Base-by-base conservation (phyloP, 2,113 vertebrate genomes). In the Cryptomyrus ogoouensis region DNA sequence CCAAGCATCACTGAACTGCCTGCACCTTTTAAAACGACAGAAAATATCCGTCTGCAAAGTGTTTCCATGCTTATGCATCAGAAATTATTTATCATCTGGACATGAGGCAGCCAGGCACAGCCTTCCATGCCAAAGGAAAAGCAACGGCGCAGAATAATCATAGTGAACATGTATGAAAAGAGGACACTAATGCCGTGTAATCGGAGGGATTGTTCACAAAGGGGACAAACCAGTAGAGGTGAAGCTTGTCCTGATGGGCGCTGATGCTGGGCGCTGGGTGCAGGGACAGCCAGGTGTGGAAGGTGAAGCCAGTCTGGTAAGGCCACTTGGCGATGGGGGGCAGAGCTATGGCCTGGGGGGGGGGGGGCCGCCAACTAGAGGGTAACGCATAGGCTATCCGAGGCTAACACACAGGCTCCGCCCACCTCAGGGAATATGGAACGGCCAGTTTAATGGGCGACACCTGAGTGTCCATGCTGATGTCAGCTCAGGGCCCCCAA, bases 261-360 rank as follows among this genome's bases (percentile, higher is more conserved):
- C 98, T 98, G 92, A 99, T 98, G 95, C 99, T 99, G 96, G 98
- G 98, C 93, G 98, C 94, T 93, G 98, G 98, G 94, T 99, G 98
- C 97, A 99, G 97, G 93, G 97, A 97, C 88, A 99, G 95, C 98
- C 98, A 99, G 39, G 98, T 99, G 93, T 99, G 98, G 95, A 99
- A 99, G 77, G 98, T 99, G 93, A 99, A 99, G 53, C 98, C 98
- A 92, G 97, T 99, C 96, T 99, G 98, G 94, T 99, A 98, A 0
- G 98, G 98, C 98, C 98, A 99, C 91, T 98, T 99, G 92, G 98
- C 98, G 92, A 99, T 98, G 44, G 98, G 98, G 91, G 98, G 98
- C 94, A 99, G 96, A 92, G 98, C 98, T 95, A 99, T 99, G 50
- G 98, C 98, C 98, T 99, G 93, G 90, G 44, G 19, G 80, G 27